Evolutionary conservation across 2,888 invertebrate species (phyloP).

Genomic region (Lasiommata megera): DNA sequence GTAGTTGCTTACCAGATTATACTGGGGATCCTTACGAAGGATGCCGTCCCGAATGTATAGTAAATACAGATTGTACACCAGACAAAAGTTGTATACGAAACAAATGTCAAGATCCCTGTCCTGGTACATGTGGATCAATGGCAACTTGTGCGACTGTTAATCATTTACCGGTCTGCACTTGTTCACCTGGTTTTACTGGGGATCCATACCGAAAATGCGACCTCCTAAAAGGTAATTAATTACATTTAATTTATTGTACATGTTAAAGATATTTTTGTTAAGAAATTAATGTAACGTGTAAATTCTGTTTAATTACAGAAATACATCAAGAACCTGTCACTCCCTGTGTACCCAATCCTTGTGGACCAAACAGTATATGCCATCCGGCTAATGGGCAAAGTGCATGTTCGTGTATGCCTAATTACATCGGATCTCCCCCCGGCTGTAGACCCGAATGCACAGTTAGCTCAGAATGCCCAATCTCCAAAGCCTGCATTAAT

Average conservation of each 20-base stretch:
- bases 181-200: constrained; percentile 85
- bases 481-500: constrained; percentile 87
- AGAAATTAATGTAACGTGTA: no score
- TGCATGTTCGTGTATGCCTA: constrained; percentile 87
- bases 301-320: constrained; percentile 42
- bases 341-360: constrained; percentile 87
- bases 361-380: constrained; percentile 89
- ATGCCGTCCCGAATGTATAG: constrained; percentile 87
- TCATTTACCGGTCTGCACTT: constrained; percentile 86
- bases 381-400: constrained; percentile 86
- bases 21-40: constrained; percentile 90
- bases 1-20: constrained; percentile 86
- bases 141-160: constrained; percentile 87
- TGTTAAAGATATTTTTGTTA: no score
- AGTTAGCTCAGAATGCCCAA: constrained; percentile 87
- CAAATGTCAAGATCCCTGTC: constrained; percentile 90
- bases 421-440: constrained; percentile 87
- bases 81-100: constrained; percentile 86
- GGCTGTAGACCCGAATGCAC: constrained; percentile 90
- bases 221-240: constrained; percentile 51
- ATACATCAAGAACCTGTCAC: constrained; percentile 60
- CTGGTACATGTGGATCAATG: constrained; percentile 87
- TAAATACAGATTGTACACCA: constrained; percentile 87
- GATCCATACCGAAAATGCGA: constrained; percentile 86
- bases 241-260: neutral